Evolutionary conservation across 1,140 invertebrate genomes (phyloP).

Genomic region (Drepana arcuata): DNA sequence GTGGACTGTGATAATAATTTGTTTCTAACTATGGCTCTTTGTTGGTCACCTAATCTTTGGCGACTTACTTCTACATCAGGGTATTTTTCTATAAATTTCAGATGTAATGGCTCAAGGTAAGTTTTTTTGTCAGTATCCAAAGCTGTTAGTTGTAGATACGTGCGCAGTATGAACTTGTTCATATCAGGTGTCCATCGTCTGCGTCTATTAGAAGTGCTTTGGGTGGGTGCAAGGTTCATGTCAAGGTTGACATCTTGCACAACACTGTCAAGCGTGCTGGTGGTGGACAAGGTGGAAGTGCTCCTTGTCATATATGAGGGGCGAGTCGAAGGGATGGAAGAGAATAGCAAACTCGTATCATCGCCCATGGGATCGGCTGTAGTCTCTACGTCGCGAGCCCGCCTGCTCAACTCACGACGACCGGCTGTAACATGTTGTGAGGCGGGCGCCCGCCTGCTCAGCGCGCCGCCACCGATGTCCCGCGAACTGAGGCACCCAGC

Average conservation of each 20-base stretch:
- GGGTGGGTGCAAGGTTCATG: slow-evolving; percentile 11
- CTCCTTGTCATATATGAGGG: not conserved
- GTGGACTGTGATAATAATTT: slow-evolving; percentile 7
- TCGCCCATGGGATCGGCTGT: not conserved
- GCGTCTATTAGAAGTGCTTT: too few species aligned
- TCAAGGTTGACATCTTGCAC: too few species aligned
- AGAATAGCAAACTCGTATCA: not conserved
- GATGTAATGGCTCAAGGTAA: slow-evolving; percentile 9
- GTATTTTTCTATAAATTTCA: slow-evolving; percentile 14
- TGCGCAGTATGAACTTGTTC: slow-evolving; percentile 11
- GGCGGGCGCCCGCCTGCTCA: slow-evolving; percentile 9
- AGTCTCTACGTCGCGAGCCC: not conserved
- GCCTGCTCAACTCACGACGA: slow-evolving; percentile 1
- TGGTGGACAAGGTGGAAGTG: not conserved
- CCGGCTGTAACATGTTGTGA: slow-evolving; percentile 2
- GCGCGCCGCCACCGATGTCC: slow-evolving; percentile 4
- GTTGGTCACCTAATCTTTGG: slow-evolving; percentile 21
- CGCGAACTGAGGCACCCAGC: slow-evolving; percentile 11
- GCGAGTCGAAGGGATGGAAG: not conserved
- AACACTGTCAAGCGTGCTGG: not conserved
- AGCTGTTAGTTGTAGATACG: slow-evolving; percentile 5
- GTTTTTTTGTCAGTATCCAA: not conserved
- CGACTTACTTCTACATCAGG: slow-evolving; percentile 11
- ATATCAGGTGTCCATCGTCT: slow-evolving; percentile 10
- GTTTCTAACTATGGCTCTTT: slow-evolving; percentile 15